phyloP scores from a whole-genome alignment of 2,797 vertebrate genomes.

The Pseudocheirus occidentalis region DNA sequence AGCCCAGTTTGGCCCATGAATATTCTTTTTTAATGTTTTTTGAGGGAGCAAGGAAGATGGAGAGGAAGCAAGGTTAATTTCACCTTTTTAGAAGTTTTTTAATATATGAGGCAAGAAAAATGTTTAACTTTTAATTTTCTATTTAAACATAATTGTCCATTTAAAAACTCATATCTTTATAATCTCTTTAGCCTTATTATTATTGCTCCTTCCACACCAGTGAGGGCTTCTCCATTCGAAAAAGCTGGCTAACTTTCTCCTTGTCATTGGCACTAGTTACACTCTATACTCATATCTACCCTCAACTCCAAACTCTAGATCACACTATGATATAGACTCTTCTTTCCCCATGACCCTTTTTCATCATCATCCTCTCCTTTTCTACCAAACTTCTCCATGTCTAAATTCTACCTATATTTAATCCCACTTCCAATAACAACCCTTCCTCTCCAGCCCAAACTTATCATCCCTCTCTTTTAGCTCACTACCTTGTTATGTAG shows the following conservation, averaged over 20 bases:
- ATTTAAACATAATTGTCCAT: background rate
- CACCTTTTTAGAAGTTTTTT: background rate
- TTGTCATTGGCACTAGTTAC: background rate
- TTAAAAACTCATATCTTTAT: no score
- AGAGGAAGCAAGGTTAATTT: background rate
- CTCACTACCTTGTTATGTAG: background rate
- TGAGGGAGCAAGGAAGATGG: no score
- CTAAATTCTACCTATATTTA: background rate
- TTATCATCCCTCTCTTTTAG: background rate
- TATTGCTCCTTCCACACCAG: background rate
- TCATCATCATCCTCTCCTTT: background rate
- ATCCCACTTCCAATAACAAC: background rate
- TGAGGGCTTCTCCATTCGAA: background rate
- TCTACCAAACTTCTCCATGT: background rate
- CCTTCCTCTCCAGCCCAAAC: background rate
- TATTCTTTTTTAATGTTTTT: background rate
- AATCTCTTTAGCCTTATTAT: background rate
- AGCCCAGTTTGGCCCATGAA: background rate
- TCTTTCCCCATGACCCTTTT: background rate
- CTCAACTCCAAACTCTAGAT: background rate
- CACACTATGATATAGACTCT: background rate
- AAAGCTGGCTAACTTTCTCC: background rate
- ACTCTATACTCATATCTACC: no score
- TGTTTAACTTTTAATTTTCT: background rate
- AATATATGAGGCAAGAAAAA: background rate